phyloP scores from a whole-genome alignment of 2,888 invertebrate species.

The Pristionchus maxplancki region DNA sequence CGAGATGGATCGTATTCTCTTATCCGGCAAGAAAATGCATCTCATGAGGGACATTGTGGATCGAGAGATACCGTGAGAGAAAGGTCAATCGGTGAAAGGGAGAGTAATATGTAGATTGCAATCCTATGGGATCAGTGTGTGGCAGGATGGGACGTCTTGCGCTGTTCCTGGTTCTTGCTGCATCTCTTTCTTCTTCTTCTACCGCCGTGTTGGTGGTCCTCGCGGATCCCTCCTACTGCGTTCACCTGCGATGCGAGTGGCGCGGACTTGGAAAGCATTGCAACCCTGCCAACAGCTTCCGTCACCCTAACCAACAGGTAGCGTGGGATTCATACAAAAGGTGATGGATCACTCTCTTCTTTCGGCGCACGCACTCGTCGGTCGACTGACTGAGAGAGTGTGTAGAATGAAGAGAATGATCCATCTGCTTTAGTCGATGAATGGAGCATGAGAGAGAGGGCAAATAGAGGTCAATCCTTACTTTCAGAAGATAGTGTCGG shows the following conservation, averaged over 20 bases:
- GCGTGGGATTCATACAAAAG: too few relatives aligned
- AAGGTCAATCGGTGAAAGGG: slow-evolving; percentile 49
- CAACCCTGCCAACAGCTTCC: slow-evolving; percentile 36
- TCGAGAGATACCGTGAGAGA: background rate
- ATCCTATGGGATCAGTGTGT: slow-evolving; percentile 44
- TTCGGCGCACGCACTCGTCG: too few relatives aligned
- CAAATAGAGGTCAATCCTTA: too few relatives aligned
- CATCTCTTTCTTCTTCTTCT: slow-evolving; percentile 45
- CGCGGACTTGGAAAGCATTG: slow-evolving; percentile 52
- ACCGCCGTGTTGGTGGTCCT: slow-evolving; percentile 39
- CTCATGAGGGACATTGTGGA: background rate
- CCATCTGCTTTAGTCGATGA: background rate
- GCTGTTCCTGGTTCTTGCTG: slow-evolving; percentile 51
- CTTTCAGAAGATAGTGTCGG: slow-evolving; percentile 11
- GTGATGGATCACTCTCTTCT: too few relatives aligned
- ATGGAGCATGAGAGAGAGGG: background rate
- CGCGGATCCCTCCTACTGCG: slow-evolving; percentile 53
- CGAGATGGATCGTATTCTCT: too few relatives aligned
- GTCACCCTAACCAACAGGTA: slow-evolving; percentile 36
- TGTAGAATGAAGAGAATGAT: background rate
- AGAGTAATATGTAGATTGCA: slow-evolving; percentile 45
- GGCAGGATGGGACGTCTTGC: slow-evolving; percentile 48
- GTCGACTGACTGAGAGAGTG: too few relatives aligned
- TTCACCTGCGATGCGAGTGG: slow-evolving; percentile 55
- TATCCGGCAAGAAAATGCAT: too few relatives aligned